A percentile compares a stretch with the other conserved stretches of the same genome.
Conservation (phyloP, 2,888 invertebrate genomes). For the Bhutanitis thaidina region DNA sequence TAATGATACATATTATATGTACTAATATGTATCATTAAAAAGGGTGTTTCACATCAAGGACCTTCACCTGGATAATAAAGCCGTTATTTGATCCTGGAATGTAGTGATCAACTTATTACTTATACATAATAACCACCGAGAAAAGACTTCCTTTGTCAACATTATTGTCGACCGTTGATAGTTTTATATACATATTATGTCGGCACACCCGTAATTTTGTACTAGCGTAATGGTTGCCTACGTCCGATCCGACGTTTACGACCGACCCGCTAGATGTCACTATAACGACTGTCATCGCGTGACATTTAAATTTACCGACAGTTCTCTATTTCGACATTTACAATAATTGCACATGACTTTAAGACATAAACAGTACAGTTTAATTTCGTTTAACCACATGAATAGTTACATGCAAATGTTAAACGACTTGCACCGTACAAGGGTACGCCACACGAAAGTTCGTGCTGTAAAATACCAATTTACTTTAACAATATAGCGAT, state of each 20-base stretch:
- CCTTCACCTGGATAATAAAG: conserved; percentile 19
- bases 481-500: conserved; percentile 72
- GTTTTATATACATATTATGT: too few relatives aligned
- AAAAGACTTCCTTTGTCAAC: conserved; percentile 11
- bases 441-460: conserved; percentile 58
- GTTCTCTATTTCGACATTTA: conserved; percentile 29
- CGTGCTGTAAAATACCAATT: conserved; percentile 74
- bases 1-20: too few relatives aligned
- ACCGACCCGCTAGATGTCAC: conserved; percentile 52
- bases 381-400: conserved; percentile 24
- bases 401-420: conserved; percentile 25
- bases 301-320: conserved; percentile 52
- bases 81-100: conserved; percentile 5
- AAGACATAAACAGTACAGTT: conserved; percentile 26
- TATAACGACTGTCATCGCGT: conserved; percentile 54
- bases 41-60: conserved; percentile 3
- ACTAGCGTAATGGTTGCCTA: conserved; percentile 26
- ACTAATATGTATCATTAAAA: too few relatives aligned
- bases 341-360: conserved; percentile 6
- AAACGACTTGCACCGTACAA: conserved; percentile 42
- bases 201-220: conserved; percentile 25
- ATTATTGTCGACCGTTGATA: conserved; percentile 10
- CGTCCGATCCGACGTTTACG: conserved; percentile 28
- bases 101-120: conserved; percentile 15
- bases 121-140: conserved; percentile 8